Percentiles rank a stretch among this genome's conserved stretches.
phyloP scores from a whole-genome alignment of 2,113 vertebrate genomes.

The Corapipo altera region DNA sequence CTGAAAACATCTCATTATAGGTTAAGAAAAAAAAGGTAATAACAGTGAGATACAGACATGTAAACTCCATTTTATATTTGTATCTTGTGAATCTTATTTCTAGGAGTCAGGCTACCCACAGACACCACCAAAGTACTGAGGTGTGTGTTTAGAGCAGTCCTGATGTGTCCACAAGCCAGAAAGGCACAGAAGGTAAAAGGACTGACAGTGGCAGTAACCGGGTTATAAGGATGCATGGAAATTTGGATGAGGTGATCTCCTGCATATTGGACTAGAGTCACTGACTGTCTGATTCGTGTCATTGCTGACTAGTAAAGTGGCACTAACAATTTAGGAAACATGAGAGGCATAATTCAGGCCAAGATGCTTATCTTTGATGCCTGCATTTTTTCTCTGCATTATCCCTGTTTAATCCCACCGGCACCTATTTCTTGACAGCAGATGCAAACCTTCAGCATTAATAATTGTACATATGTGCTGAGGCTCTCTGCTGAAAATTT shows the following conservation, averaged over 20 bases:
- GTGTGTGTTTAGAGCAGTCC: not conserved
- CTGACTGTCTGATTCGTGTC: not conserved
- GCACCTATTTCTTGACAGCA: not conserved
- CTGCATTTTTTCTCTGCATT: not conserved
- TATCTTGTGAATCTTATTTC: not conserved
- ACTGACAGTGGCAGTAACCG: not conserved
- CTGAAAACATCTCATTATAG: conserved; percentile 6
- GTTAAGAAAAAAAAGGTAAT: not conserved
- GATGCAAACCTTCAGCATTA: not conserved
- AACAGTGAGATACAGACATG: not conserved
- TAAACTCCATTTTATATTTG: not conserved
- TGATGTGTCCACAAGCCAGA: not conserved
- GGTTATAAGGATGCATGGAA: not conserved
- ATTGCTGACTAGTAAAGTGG: not conserved
- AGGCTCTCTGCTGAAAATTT: not conserved
- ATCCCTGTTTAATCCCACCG: not conserved
- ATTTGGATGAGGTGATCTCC: not conserved
- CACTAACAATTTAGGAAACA: not conserved
- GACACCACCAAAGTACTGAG: not conserved
- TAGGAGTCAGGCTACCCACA: not conserved
- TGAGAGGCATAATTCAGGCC: not conserved
- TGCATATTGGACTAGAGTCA: not conserved
- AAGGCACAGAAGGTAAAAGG: not conserved
- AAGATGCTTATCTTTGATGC: not conserved
- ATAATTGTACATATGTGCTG: not conserved